Evolutionary conservation across 1,140 invertebrate genomes (phyloP).

Genomic region (Drosophila biarmipes): DNA sequence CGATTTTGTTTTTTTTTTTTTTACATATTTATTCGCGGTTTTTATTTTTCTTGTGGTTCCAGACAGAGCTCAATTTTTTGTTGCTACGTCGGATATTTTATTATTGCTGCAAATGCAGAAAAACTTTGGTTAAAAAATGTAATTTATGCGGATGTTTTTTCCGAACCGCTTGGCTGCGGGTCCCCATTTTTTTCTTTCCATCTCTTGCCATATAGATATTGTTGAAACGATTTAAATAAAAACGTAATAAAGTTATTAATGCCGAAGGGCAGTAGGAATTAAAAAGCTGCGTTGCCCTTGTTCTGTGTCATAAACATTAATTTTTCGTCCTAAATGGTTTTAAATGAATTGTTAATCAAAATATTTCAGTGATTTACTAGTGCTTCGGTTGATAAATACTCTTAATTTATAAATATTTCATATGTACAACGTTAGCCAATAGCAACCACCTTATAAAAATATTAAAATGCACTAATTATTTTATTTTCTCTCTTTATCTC

Average conservation of each 20-base stretch:
- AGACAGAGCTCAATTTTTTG: constrained; percentile 1
- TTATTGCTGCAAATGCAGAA: constrained; percentile 67
- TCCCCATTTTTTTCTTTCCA: constrained; percentile 1
- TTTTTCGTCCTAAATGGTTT: constrained; percentile 35
- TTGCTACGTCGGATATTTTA: constrained; percentile 19
- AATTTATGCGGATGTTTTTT: constrained; percentile 14
- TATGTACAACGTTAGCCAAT: constrained; percentile 8
- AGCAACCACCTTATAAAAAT: constrained; percentile 21
- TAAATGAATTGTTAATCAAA: constrained; percentile 70
- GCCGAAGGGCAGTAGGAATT: constrained; percentile 36
- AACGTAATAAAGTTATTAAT: constrained; percentile 70
- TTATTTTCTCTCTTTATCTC: constrained; percentile 26
- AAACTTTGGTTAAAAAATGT: constrained; percentile 48
- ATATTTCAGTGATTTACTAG: constrained; percentile 44
- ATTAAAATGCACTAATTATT: constrained; percentile 31
- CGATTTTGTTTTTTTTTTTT: constrained; percentile 3
- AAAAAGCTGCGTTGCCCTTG: constrained; percentile 8
- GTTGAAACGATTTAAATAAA: constrained; percentile 56
- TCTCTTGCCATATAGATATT: constrained; percentile 57
- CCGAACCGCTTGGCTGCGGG: not conserved
- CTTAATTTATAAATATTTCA: constrained; percentile 12
- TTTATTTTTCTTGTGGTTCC: constrained; percentile 16
- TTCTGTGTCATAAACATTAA: constrained; percentile 17
- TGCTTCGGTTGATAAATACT: constrained; percentile 36
- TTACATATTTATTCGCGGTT: constrained; percentile 28